These are phyloP conservation scores for Axinella damicornis DNA, from an alignment of 37 sponge, comb jelly and placozoan species.

Conservation along the genomic window DNA sequence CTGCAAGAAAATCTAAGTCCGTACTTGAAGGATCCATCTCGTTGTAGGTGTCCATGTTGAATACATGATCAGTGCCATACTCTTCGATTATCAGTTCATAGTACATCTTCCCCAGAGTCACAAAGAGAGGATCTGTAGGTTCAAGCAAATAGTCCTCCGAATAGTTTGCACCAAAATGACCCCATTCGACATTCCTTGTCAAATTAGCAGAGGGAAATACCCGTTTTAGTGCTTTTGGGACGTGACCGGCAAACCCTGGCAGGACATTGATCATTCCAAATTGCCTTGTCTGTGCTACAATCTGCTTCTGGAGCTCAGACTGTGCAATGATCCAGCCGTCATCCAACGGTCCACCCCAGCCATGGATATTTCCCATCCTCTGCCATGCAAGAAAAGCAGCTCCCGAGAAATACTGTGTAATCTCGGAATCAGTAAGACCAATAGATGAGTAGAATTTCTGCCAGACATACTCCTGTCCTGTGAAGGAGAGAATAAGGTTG, in stretches of 20 bases:
- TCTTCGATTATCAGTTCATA: conserved; percentile 45
- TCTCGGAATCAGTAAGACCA: conserved; percentile 50
- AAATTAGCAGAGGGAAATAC: conserved; percentile 47
- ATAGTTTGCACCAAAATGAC: conserved; percentile 52
- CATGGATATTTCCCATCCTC: conserved; percentile 74
- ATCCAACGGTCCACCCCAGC: conserved; percentile 79
- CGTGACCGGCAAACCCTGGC: conserved; percentile 80
- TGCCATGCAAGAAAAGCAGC: conserved; percentile 83
- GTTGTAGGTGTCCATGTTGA: conserved; percentile 71
- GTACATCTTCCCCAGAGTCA: conserved; percentile 40
- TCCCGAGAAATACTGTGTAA: conserved; percentile 64
- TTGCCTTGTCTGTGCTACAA: conserved; percentile 29
- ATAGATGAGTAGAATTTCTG: conserved; percentile 42
- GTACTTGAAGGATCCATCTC: conserved; percentile 64
- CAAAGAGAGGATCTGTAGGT: conserved; percentile 74
- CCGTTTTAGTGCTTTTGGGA: conserved; percentile 48
- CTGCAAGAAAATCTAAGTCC: conserved; percentile 42
- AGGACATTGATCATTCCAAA: conserved; percentile 78
- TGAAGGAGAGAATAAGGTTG: conserved; percentile 78
- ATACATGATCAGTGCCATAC: conserved; percentile 69
- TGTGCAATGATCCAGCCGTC: conserved; percentile 57
- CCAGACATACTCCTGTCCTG: conserved; percentile 79
- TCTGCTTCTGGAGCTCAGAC: conserved; percentile 52
- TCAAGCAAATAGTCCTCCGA: conserved; percentile 56
- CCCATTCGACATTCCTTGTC: conserved; percentile 33